Evolutionary conservation across 1,140 invertebrate species (phyloP).

Genomic region (Monomorium pharaonis): DNA sequence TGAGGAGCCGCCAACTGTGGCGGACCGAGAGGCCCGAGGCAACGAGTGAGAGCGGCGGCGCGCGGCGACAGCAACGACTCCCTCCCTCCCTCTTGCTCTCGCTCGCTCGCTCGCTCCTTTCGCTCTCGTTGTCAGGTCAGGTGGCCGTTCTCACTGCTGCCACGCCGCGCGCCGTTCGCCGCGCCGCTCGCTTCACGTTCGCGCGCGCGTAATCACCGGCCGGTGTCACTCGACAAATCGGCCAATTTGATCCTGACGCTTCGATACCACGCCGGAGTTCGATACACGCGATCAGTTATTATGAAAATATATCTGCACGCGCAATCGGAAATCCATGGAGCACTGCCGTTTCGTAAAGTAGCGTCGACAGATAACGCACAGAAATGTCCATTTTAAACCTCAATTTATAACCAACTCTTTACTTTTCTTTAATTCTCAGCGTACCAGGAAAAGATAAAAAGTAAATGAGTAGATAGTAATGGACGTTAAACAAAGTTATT

Average conservation of each 20-base stretch:
- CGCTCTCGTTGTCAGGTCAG: conserved; percentile 59
- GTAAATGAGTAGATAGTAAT: too few species aligned
- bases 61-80: too few species aligned
- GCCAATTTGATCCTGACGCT: not conserved
- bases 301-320: not conserved
- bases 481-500: not conserved
- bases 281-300: not conserved
- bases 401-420: too few species aligned
- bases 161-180: too few species aligned
- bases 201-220: conserved; percentile 15
- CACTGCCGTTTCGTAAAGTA: not conserved
- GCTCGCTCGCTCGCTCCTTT: not conserved
- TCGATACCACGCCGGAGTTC: not conserved
- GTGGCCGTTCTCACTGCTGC: not conserved
- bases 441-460: too few species aligned
- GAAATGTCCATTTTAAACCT: too few species aligned
- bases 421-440: too few species aligned
- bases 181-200: not conserved
- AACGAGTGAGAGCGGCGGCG: not conserved
- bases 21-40: not conserved
- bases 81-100: not conserved
- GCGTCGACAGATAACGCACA: not conserved
- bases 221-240: conserved; percentile 20
- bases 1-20: too few species aligned
- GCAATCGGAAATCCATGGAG: not conserved